These are phyloP conservation scores for Elegia similella DNA, from an alignment of 2,888 invertebrate species.

Conservation along the genomic window DNA sequence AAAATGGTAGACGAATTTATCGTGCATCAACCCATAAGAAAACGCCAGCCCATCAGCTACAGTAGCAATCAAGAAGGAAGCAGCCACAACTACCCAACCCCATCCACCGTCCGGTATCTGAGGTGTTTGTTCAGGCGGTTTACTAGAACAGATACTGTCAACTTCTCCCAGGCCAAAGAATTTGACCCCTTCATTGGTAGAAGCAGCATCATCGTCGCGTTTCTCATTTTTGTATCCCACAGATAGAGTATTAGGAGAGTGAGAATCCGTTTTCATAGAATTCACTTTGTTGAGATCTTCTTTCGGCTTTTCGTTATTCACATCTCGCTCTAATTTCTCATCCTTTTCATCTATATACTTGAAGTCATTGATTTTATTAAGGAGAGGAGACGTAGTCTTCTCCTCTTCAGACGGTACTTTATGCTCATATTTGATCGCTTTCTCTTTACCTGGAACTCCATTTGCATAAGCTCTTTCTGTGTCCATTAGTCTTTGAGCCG, in stretches of 20 bases:
- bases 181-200: slow-evolving; percentile 75
- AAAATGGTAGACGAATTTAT: slow-evolving; percentile 89
- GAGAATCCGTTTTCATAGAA: slow-evolving; percentile 60
- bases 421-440: slow-evolving; percentile 58
- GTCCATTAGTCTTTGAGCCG: slow-evolving; percentile 67
- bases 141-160: slow-evolving; percentile 74
- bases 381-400: slow-evolving; percentile 72
- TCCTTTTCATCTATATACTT: slow-evolving; percentile 64
- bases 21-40: slow-evolving; percentile 94
- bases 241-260: slow-evolving; percentile 44
- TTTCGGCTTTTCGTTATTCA: slow-evolving; percentile 46
- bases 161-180: slow-evolving; percentile 76
- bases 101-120: slow-evolving; percentile 92
- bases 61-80: slow-evolving; percentile 92
- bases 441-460: slow-evolving; percentile 74
- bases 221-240: slow-evolving; percentile 52
- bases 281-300: slow-evolving; percentile 66
- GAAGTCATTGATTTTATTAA: slow-evolving; percentile 55
- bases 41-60: slow-evolving; percentile 96
- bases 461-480: slow-evolving; percentile 65
- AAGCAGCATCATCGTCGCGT: slow-evolving; percentile 66
- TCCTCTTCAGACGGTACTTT: slow-evolving; percentile 75
- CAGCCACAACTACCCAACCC: slow-evolving; percentile 95
- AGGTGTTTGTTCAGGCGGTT: slow-evolving; percentile 66
- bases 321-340: slow-evolving; percentile 40